Base-by-base conservation (phyloP, 1,140 invertebrate genomes). In the Probaryconus sp. region DNA sequence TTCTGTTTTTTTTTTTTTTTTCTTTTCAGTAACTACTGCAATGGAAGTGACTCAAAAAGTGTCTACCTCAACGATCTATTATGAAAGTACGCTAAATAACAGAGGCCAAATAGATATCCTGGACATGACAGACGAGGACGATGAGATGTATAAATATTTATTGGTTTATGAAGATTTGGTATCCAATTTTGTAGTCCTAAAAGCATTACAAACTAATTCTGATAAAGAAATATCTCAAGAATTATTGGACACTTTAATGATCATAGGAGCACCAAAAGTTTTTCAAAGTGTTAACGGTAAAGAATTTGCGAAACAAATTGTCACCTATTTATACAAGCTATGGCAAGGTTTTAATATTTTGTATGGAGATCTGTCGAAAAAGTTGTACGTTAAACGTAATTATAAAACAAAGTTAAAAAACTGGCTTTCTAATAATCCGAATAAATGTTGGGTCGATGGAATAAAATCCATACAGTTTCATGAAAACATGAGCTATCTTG, bases 121-220 rank as follows among this genome's bases (percentile, higher is more conserved):
- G n/a, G n/a, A n/a, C n/a, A n/a, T n/a, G n/a, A n/a, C n/a, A n/a
- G n/a, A n/a, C n/a, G n/a, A n/a, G n/a, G n/a, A n/a, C n/a, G n/a
- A n/a, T 20, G 18, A 30, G 5, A 16, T 28, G 21, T 79, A 75
- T 14, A 80, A 76, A 53, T 81, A 77, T 43, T 76, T 89, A 11
- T 69, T 89, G 4, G 68, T 87, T 31, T 88, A 88, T 4, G 80
- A 88, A 73, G 82, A 88, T 64, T 78, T 83, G 38, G 45, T 77
- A 10, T 88, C 84, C 1, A 83, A 76, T 47, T 85, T 84, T 47
- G 63, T 83, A n/a, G 40, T 83, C 10, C 33, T 87, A 5, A 77
- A 78, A 58, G 73, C 82, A 18, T 61, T 86, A 10, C 55, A 31
- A 33, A 74, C n/a, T 9, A 76, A 81, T 11, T 53, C 68, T 11